Evolutionary conservation across 1,140 invertebrate genomes (phyloP).

Genomic region (Papilio glaucus): DNA sequence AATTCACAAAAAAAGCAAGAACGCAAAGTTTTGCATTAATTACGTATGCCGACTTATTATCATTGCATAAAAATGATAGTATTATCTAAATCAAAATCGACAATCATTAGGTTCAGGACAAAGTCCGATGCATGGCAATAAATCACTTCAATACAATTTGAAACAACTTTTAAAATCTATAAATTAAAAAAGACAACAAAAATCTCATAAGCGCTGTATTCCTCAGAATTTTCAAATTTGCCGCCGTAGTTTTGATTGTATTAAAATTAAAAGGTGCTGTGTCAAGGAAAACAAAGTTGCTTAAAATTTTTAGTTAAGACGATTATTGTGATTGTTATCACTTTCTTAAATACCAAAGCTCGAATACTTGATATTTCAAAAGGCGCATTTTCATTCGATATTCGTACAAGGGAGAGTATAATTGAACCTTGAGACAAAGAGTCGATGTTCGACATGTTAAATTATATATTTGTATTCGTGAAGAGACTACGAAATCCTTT

Average conservation of each 20-base stretch:
- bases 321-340: too few species aligned
- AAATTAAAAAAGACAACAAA: too few species aligned
- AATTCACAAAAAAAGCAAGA: too few species aligned
- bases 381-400: constrained; percentile 1
- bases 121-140: too few species aligned
- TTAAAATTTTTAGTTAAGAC: background rate
- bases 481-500: background rate
- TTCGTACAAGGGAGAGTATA: constrained; percentile 4
- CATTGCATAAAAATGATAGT: too few species aligned
- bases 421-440: background rate
- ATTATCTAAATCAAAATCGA: too few species aligned
- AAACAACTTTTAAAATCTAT: too few species aligned
- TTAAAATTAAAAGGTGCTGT: background rate
- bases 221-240: background rate
- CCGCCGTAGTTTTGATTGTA: background rate
- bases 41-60: too few species aligned
- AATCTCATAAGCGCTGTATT: background rate
- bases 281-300: background rate
- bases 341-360: background rate
- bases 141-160: too few species aligned
- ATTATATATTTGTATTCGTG: constrained; percentile 15
- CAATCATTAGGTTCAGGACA: too few species aligned
- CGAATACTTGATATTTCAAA: background rate
- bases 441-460: background rate
- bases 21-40: too few species aligned